Evolutionary conservation across 2,888 invertebrate genomes (phyloP).

Genomic region (Adineta ricciae): DNA sequence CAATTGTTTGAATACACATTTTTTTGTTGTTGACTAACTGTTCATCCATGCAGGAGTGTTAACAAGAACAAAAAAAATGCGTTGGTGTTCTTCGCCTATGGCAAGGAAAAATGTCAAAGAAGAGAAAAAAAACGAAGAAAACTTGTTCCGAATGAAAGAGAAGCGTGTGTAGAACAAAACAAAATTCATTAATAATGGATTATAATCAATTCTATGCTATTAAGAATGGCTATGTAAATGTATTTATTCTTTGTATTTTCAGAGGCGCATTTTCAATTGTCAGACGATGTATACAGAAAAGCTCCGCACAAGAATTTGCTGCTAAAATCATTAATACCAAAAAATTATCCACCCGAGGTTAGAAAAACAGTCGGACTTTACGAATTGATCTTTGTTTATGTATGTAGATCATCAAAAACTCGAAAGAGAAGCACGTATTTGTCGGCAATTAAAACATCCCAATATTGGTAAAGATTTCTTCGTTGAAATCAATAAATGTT

Average conservation of each 20-base stretch:
- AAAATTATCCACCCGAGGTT: slow-evolving; percentile 89
- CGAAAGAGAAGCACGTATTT: slow-evolving; percentile 97
- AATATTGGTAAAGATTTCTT: slow-evolving; percentile 62
- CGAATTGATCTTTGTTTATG: too few relatives aligned
- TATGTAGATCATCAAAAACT: slow-evolving; percentile 88
- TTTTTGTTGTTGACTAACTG: neutral
- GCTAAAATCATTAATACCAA: slow-evolving; percentile 99
- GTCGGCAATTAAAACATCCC: slow-evolving; percentile 94
- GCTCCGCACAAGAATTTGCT: slow-evolving; percentile 92
- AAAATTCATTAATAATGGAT: slow-evolving; percentile 7
- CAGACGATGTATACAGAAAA: slow-evolving; percentile 94
- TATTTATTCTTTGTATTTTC: slow-evolving; percentile 41
- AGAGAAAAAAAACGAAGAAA: neutral
- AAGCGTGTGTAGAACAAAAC: neutral
- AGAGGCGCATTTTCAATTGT: slow-evolving; percentile 99
- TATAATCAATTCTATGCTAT: neutral
- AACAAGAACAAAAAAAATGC: neutral
- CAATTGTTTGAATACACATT: neutral
- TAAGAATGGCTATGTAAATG: neutral
- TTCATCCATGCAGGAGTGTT: neutral
- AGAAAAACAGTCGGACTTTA: slow-evolving; percentile 38
- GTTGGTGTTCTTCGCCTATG: neutral
- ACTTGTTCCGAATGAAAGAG: neutral
- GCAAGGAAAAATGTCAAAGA: neutral
- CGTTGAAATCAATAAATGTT: too few relatives aligned